phyloP scores from a whole-genome alignment of 2,113 vertebrate genomes.

The Rhynchomys soricoides region DNA sequence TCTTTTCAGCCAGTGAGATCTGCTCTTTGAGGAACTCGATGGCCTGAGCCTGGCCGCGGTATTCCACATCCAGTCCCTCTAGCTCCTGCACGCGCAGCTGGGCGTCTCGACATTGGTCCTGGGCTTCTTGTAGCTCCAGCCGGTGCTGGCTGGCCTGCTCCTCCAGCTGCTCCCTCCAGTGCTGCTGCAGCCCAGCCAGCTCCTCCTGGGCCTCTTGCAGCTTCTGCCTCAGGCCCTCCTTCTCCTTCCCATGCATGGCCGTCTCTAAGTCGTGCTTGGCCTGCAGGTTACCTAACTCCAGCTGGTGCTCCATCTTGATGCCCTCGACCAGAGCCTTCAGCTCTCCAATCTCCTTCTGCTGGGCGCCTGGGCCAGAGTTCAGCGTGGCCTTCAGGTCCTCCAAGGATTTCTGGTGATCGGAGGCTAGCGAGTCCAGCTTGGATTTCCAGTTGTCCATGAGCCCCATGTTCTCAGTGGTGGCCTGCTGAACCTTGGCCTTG shows the following conservation, averaged over 20 bases:
- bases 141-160: conserved; percentile 86
- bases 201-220: conserved; percentile 92
- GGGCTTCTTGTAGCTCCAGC: conserved; percentile 89
- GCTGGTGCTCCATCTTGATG: conserved; percentile 95
- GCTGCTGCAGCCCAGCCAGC: conserved; percentile 87
- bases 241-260: conserved; percentile 94
- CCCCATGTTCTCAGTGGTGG: conserved; percentile 96
- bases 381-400: conserved; percentile 95
- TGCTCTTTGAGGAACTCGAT: conserved; percentile 90
- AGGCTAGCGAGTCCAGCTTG: conserved; percentile 94
- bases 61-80: conserved; percentile 89
- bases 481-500: conserved; percentile 93
- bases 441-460: conserved; percentile 99
- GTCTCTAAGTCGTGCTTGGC: conserved; percentile 96
- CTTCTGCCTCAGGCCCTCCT: conserved; percentile 90
- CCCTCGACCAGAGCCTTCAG: conserved; percentile 92
- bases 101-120: conserved; percentile 89
- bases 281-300: conserved; percentile 95
- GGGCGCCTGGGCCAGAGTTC: conserved; percentile 85
- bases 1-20: conserved; percentile 94
- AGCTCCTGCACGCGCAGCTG: conserved; percentile 90
- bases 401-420: conserved; percentile 94
- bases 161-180: conserved; percentile 89
- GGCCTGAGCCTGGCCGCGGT: conserved; percentile 88
- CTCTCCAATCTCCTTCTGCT: conserved; percentile 92